Base-by-base conservation (phyloP, 2,797 vertebrate genomes). In the Lophius americanus region DNA sequence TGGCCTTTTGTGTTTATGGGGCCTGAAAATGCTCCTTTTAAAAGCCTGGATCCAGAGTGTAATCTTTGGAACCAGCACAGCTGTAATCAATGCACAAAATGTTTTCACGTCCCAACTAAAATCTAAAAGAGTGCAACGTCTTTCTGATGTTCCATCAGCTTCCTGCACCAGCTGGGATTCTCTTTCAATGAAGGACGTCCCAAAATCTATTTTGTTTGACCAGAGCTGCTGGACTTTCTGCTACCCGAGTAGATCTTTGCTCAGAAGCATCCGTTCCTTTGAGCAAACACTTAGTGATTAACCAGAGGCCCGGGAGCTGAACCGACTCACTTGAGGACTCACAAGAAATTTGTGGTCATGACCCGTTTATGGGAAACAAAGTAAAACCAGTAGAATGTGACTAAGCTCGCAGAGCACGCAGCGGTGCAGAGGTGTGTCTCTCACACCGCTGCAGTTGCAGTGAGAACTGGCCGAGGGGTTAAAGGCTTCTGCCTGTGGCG, bases 401-500 rank as follows among this genome's bases (percentile, higher is more conserved):
- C 61, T 9, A 11, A 10, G 72, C 33, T 8, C 7, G 23, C 38
- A 42, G 52, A 60, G 42, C 62, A 2, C 5, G 52, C 55, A 23
- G 46, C 53, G 65, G 33, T 4, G 5, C 10, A 6, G 13, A 32
- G 47, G 47, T 13, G 5, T 53, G 37, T 64, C n/a, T 60, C 32
- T 43, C 1, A 23, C 23, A 23, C 9, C 33, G 35, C 57, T 5
- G 32, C 14, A 38, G 36, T 44, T 67, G 32, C 54, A 54, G 58
- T 7, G 65, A 71, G 0, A 9, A 85, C 90, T 70, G 84, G 68
- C 14, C 65, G 76, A 93, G 78, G 94, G 95, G 94, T 96, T 97
- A 96, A 96, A 84, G 91, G 90, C 92, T 67, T 93, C 91, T 83
- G 92, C 90, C 92, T 89, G 92, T 90, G 90, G 93, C 89, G 91